A percentile compares a stretch with the other conserved stretches of the same genome.
Evolutionary conservation across 2,113 vertebrate species (phyloP).

Genomic region (Carollia perspicillata): DNA sequence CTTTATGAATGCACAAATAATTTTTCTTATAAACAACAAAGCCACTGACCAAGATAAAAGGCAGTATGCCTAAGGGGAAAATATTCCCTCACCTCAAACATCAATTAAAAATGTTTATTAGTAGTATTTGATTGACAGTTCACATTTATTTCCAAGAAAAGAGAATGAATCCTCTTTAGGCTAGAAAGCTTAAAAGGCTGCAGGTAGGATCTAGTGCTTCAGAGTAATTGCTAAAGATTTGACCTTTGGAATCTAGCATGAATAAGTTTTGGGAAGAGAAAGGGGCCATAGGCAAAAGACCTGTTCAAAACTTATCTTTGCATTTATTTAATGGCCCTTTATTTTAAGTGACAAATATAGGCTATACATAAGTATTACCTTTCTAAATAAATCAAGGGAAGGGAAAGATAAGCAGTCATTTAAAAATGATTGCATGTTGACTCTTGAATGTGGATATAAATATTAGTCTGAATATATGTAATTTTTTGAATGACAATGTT

Average conservation of each 20-base stretch:
- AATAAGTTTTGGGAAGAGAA: slow-evolving; percentile 56
- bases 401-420: slow-evolving; percentile 2
- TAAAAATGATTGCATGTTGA: slow-evolving; percentile 40
- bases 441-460: slow-evolving; percentile 20
- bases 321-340: slow-evolving; percentile 45
- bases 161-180: slow-evolving; percentile 60
- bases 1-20: slow-evolving; percentile 43
- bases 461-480: background rate
- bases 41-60: slow-evolving; percentile 57
- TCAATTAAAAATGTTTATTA: slow-evolving; percentile 71
- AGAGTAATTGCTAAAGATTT: slow-evolving; percentile 66
- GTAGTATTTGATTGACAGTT: slow-evolving; percentile 56
- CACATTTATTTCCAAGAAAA: slow-evolving; percentile 71
- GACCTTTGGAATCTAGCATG: slow-evolving; percentile 70
- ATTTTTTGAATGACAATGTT: background rate
- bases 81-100: slow-evolving; percentile 43
- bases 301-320: slow-evolving; percentile 55
- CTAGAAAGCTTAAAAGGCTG: slow-evolving; percentile 60
- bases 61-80: background rate
- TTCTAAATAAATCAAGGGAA: slow-evolving; percentile 43
- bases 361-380: slow-evolving; percentile 21
- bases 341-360: slow-evolving; percentile 46
- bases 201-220: slow-evolving; percentile 57
- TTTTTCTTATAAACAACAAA: slow-evolving; percentile 43
- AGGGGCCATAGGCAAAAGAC: slow-evolving; percentile 42